A percentile compares a stretch with the other conserved stretches of the same genome.
These are phyloP conservation scores for Watsonalla cultraria DNA, from an alignment of 2,888 invertebrate species.

Conservation along the genomic window DNA sequence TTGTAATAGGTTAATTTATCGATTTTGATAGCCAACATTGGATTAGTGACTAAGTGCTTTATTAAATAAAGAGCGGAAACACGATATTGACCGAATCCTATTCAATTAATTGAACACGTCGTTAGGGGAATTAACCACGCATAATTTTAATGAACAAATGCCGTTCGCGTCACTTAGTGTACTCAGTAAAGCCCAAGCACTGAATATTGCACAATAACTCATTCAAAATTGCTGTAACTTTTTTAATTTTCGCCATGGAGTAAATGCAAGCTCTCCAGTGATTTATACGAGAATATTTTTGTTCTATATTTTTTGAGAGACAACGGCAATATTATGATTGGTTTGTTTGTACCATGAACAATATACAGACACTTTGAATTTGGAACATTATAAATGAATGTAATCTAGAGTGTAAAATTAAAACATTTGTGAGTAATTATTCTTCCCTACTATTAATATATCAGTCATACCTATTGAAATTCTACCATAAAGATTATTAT, in stretches of 20 bases:
- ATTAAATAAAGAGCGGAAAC: background rate
- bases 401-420: too few species aligned
- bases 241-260: conserved; percentile 71
- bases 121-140: background rate
- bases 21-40: background rate
- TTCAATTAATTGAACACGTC: background rate
- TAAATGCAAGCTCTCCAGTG: conserved; percentile 63
- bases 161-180: conserved; percentile 3
- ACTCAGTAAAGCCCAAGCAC: conserved; percentile 25
- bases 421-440: too few species aligned
- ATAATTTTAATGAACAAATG: background rate
- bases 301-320: conserved; percentile 35
- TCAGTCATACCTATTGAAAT: too few species aligned
- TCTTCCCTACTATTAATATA: too few species aligned
- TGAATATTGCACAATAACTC: conserved; percentile 71
- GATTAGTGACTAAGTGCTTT: background rate
- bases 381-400: too few species aligned
- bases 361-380: too few species aligned
- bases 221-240: conserved; percentile 71
- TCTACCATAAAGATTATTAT: too few species aligned
- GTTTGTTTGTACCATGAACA: too few species aligned
- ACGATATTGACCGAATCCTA: background rate
- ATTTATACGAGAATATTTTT: conserved; percentile 60
- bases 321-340: conserved; percentile 16
- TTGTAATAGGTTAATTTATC: too few species aligned